Evolutionary conservation across 2,113 vertebrate genomes (phyloP), one percentile per base, ranked within the genome.

Genomic region (Corythornis madagascariensis): DNA sequence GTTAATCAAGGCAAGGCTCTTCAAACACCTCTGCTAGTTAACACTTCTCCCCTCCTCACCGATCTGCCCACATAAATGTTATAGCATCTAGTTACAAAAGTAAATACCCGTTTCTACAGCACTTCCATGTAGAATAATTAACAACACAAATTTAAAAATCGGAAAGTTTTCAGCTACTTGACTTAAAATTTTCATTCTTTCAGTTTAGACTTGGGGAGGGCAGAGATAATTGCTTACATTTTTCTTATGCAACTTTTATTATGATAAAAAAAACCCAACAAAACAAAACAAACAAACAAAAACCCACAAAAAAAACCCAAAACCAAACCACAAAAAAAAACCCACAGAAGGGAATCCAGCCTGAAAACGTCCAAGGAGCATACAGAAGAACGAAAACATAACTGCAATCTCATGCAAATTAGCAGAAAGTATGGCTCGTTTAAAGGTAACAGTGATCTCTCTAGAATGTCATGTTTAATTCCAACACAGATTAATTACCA

Each of bases 1-100:
- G 17, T 13, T 28, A 60, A 79, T 73, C 16, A 45, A 50, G 7
- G 17, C 12, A 69, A 70, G 13, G 53, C 24, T 83, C 50, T 21
- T 47, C 6, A 33, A 66, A 63, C 16, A 50, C 2, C 14, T 5
- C 0, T 0, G 6, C 17, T 20, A 26, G 19, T 9, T 71, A 66
- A 28, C 7, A 13, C 38, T 29, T 29, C 48, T 31, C 25, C 64
- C 25, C 29, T 70, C 55, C 52, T 67, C 53, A 48, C 35, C 0
- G 0, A 47, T 53, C 25, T 57, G 21, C 17, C 83, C 47, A 45
- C 11, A 33, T 20, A 48, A n/a, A 21, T 52, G 21, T 24, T 18
- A 21, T 8, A 70, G 33, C 7, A 47, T 7, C 24, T 66, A 72
- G 67, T 75, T 40, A 56, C 43, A 78, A 63, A 35, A 52, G 19